Percentiles rank a stretch among this genome's conserved stretches.
Conservation (phyloP, 2,113 vertebrate species). For the Neogale vison region DNA sequence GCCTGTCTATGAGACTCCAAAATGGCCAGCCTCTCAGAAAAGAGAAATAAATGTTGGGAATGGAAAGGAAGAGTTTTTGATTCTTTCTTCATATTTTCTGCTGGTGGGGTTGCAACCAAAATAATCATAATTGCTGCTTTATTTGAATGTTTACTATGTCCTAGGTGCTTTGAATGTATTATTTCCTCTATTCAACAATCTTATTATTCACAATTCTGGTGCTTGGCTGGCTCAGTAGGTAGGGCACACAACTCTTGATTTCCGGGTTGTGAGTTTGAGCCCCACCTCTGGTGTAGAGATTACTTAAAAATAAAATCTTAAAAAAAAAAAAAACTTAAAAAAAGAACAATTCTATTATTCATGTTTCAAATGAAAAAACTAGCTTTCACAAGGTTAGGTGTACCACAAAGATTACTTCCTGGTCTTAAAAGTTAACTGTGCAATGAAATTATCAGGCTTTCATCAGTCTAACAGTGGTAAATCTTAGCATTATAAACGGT, state of each 20-base stretch:
- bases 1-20: background rate
- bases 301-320: background rate
- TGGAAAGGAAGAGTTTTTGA: background rate
- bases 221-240: background rate
- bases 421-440: background rate
- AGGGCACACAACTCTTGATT: background rate
- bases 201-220: background rate
- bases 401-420: background rate
- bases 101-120: background rate
- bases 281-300: background rate
- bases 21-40: background rate
- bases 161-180: background rate
- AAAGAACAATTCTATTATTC: background rate
- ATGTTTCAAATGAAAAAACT: constrained; percentile 18
- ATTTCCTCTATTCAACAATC: background rate
- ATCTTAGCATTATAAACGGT: background rate
- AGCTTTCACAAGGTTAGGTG: background rate
- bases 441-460: background rate
- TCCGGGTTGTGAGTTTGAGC: background rate
- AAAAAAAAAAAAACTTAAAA: background rate
- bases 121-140: constrained; percentile 1
- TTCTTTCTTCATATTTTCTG: background rate
- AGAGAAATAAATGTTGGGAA: background rate
- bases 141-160: background rate
- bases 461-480: background rate